These are phyloP conservation scores for Carassius carassius DNA, from an alignment of 2,113 vertebrate genomes.

Conservation along the genomic window DNA sequence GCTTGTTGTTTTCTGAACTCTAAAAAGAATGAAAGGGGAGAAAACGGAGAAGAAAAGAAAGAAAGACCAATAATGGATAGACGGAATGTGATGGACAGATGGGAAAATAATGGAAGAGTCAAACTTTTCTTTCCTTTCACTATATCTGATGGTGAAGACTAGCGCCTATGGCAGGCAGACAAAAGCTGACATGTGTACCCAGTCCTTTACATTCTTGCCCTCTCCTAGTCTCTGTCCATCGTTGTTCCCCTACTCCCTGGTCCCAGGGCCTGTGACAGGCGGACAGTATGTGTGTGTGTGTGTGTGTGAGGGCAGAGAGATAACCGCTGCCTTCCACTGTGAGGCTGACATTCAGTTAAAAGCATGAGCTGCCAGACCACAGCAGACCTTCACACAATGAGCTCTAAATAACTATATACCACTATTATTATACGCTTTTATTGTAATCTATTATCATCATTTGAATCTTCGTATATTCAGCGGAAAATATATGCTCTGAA, in stretches of 20 bases:
- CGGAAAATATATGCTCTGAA: not conserved
- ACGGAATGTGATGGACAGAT: not conserved
- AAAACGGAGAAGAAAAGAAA: not conserved
- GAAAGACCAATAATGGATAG: conserved; percentile 1
- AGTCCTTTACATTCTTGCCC: conserved; percentile 2
- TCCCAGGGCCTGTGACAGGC: conserved; percentile 32
- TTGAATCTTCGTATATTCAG: not conserved
- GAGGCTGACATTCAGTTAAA: conserved; percentile 33
- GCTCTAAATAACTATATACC: conserved; percentile 13
- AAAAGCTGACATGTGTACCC: conserved; percentile 50
- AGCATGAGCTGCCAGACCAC: not conserved
- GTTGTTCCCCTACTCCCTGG: conserved; percentile 35
- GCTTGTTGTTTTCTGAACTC: conserved; percentile 1
- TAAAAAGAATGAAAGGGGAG: not conserved
- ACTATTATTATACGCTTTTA: not conserved
- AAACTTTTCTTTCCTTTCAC: conserved; percentile 14
- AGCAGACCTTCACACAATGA: conserved; percentile 16
- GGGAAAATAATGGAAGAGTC: not conserved
- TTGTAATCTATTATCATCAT: not conserved
- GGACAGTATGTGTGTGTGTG: conserved; percentile 23
- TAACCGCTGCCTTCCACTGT: conserved; percentile 13
- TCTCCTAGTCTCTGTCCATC: conserved; percentile 12
- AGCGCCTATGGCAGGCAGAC: conserved; percentile 46
- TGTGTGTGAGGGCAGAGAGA: conserved; percentile 16
- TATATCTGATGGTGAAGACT: conserved; percentile 39